Conservation (phyloP, 2,888 invertebrate species). For the Camptogramma bilineatum region DNA sequence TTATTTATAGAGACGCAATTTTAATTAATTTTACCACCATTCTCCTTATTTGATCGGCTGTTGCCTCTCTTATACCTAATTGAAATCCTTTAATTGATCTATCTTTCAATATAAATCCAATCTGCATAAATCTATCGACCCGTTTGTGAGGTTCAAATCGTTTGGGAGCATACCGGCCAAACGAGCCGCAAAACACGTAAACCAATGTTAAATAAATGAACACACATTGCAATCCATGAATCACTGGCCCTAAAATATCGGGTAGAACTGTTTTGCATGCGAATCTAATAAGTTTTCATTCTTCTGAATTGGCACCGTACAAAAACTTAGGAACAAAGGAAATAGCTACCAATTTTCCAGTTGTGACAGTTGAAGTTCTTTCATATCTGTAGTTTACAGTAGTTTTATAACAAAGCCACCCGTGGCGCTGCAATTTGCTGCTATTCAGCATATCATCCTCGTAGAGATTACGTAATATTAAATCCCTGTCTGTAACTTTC, state of each 20-base stretch:
- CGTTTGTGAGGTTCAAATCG: slow-evolving; percentile 21
- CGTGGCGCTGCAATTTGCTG: slow-evolving; percentile 13
- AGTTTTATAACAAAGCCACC: slow-evolving; percentile 4
- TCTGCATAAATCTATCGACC: slow-evolving; percentile 36
- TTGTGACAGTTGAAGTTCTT: slow-evolving; percentile 12
- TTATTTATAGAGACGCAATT: slow-evolving; percentile 55
- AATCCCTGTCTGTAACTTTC: slow-evolving; percentile 15
- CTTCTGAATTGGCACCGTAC: slow-evolving; percentile 23
- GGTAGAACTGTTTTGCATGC: slow-evolving; percentile 38
- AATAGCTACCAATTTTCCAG: slow-evolving; percentile 19
- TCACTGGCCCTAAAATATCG: slow-evolving; percentile 42
- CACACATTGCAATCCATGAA: slow-evolving; percentile 43
- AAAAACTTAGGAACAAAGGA: slow-evolving; percentile 30
- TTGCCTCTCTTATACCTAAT: slow-evolving; percentile 36
- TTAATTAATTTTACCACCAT: slow-evolving; percentile 57
- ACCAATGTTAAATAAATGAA: slow-evolving; percentile 41
- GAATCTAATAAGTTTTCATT: slow-evolving; percentile 37
- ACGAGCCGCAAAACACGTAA: slow-evolving; percentile 25
- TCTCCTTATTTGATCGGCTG: slow-evolving; percentile 51
- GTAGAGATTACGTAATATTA: slow-evolving; percentile 13
- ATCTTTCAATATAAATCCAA: slow-evolving; percentile 38
- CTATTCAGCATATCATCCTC: slow-evolving; percentile 1
- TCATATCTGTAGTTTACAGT: slow-evolving; percentile 7
- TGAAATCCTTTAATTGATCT: slow-evolving; percentile 42
- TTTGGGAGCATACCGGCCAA: slow-evolving; percentile 10